phyloP scores from a whole-genome alignment of 2,797 vertebrate genomes.

The Crossoptilon crossoptilon region DNA sequence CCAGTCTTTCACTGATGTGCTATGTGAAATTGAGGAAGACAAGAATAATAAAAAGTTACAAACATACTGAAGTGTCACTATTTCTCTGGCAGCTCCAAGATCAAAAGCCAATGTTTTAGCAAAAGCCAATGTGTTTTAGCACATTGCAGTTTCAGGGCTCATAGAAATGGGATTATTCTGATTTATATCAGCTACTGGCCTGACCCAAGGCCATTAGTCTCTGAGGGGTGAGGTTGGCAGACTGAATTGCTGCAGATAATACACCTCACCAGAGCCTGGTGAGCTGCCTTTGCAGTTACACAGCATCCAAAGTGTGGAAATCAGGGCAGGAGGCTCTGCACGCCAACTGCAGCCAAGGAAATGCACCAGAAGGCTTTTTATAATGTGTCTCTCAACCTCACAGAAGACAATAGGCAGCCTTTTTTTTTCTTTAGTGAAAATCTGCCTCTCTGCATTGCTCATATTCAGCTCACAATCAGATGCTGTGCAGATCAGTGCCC shows the following conservation, averaged over 20 bases:
- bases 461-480: constrained; percentile 62
- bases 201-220: neutral
- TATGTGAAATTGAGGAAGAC: neutral
- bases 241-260: neutral
- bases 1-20: neutral
- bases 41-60: neutral
- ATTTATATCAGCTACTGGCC: constrained; percentile 22
- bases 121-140: neutral
- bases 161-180: neutral
- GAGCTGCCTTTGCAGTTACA: neutral
- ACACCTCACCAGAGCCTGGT: fast-evolving
- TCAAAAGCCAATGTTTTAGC: neutral
- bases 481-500: constrained; percentile 62
- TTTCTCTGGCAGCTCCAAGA: neutral
- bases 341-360: fast-evolving
- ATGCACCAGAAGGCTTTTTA: constrained; percentile 22
- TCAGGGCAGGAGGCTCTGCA: neutral
- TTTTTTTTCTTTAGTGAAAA: constrained; percentile 37
- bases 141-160: neutral
- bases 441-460: constrained; percentile 51
- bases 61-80: neutral
- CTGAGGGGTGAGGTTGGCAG: neutral
- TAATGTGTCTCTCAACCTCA: neutral
- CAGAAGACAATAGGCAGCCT: constrained; percentile 46
- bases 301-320: fast-evolving